Percentiles rank a stretch among this genome's conserved stretches.
Conservation (phyloP, 2,113 vertebrate genomes). For the Lophochroa leadbeateri region DNA sequence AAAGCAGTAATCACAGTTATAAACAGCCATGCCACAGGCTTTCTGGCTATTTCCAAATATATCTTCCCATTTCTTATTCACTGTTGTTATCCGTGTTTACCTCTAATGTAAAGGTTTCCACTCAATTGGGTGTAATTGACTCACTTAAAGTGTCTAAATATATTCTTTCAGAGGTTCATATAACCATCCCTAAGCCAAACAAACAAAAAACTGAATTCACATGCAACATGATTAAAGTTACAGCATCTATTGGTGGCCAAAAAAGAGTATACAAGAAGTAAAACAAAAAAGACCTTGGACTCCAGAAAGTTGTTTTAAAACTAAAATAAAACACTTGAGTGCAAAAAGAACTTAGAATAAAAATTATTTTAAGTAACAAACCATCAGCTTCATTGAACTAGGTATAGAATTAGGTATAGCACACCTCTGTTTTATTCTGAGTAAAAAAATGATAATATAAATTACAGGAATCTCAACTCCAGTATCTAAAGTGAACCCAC, state of each 20-base stretch:
- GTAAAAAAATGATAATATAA: neutral
- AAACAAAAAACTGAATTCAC: neutral
- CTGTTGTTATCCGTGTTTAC: neutral
- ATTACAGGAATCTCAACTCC: neutral
- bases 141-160: neutral
- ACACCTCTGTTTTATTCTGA: neutral
- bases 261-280: neutral
- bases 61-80: neutral
- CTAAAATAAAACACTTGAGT: neutral
- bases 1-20: neutral
- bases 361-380: neutral
- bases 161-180: neutral
- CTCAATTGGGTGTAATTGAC: neutral
- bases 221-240: neutral
- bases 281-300: neutral
- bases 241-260: neutral
- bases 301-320: neutral
- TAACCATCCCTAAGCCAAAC: neutral
- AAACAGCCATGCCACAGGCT: neutral
- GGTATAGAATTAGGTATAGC: neutral
- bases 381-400: neutral
- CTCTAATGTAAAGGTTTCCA: neutral
- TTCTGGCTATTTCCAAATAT: neutral
- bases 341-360: neutral
- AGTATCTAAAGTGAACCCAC: neutral